Evolutionary conservation across 2,113 vertebrate species (phyloP), one percentile per base, ranked within the genome.

Genomic region (Cottus gobio): DNA sequence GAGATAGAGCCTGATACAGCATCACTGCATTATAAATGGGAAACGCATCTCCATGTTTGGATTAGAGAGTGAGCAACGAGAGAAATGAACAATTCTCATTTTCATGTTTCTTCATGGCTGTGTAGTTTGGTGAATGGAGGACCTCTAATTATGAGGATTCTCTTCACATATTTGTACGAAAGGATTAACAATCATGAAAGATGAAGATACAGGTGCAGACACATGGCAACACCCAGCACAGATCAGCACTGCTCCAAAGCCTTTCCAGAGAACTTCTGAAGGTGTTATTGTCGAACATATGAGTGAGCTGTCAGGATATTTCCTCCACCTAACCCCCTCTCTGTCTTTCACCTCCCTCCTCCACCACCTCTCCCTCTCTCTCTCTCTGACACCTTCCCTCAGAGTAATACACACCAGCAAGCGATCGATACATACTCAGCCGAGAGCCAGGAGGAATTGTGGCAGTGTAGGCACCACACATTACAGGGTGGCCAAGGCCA

Each of bases 351-450:
- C 85, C 72, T 61, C 52, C 76, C 61, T n/a, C 42, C 70, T 28
- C 24, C 75, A 70, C 82, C 54, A 70, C 71, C 61, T 28, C 61
- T 57, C 50, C 58, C 63, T 52, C 56, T 65, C 62, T 73, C 70
- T 58, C 90, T 73, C 70, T 58, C 90, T 86, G 90, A 93, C 92
- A 93, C 92, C 84, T 92, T 87, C 85, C 85, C 84, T 92, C 87
- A 92, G 86, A 82, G 87, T 93, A 93, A 94, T 93, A 90, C 92
- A 90, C 91, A 90, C 89, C 88, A 93, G 92, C 92, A 92, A 90
- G 83, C 90, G 91, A 94, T 95, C 93, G 85, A 95, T 95, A 93
- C 84, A 69, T 80, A 92, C 92, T 94, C 93, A 93, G 90, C 83
- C 89, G 50, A 91, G 85, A 92, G 91, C 88, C 87, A 83, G 83